A percentile compares a stretch with the other conserved stretches of the same genome.
phyloP scores from a whole-genome alignment of 2,113 vertebrate species.

The Saguinus midas region DNA sequence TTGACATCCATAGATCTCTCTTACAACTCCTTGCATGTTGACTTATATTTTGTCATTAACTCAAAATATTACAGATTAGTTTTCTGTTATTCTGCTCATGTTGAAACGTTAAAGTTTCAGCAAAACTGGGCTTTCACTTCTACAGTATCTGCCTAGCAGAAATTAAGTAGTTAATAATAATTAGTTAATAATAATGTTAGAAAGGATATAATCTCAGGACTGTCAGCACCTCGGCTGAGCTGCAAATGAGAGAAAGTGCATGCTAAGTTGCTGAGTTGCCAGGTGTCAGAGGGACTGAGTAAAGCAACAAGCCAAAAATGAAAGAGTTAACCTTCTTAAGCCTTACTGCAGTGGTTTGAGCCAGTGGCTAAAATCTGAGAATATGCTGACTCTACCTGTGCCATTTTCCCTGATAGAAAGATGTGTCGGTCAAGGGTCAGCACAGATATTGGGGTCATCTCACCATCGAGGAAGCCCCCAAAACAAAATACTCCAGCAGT shows the following conservation, averaged over 20 bases:
- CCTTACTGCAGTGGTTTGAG: not conserved
- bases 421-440: rapidly evolving
- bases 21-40: too few relatives aligned
- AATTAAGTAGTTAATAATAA: not conserved
- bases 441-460: rapidly evolving
- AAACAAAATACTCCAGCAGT: not conserved
- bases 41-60: not conserved
- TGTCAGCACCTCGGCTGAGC: not conserved
- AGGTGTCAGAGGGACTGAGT: not conserved
- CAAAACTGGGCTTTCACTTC: not conserved
- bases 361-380: not conserved
- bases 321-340: not conserved
- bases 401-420: not conserved
- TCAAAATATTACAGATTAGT: not conserved
- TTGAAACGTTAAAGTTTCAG: not conserved
- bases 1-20: too few relatives aligned
- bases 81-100: not conserved
- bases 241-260: not conserved
- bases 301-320: not conserved
- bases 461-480: rapidly evolving
- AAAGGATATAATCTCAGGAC: not conserved
- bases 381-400: not conserved
- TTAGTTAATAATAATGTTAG: not conserved
- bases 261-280: not conserved
- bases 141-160: not conserved